Evolutionary conservation across 2,797 vertebrate species (phyloP), one percentile per base, ranked within the genome.

Genomic region (Linurgus olivaceus): DNA sequence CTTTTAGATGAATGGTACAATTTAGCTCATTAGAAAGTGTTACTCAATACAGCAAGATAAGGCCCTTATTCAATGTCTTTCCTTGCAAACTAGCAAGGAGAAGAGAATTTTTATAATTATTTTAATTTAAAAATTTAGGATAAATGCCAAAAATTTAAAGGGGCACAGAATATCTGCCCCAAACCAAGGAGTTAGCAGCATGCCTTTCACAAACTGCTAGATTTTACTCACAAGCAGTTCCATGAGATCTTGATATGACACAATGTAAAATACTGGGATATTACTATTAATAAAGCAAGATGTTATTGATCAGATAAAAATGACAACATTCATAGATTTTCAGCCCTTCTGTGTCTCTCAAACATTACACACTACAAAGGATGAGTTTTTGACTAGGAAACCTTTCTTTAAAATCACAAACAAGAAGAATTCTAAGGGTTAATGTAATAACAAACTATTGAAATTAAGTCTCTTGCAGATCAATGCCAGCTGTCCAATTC

Each of bases 391-490:
- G 67, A 74, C 51, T 58, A 77, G 47, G 26, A 87, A 83, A 83
- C 47, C 18, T 66, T 89, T 65, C 33, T 86, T n/a, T 86, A 65
- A 80, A 95, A 93, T 58, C 68, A 86, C n/a, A 86, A 89, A 77
- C n/a, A 76, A 84, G 79, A 95, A 87, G 55, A 93, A 87, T 61
- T 85, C 50, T 74, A 54, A 55, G 81, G 68, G 65, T 96, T 93
- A 97, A 88, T 44, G 61, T 55, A 92, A 86, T 83, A 93, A 79
- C 57, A 72, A 89, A 92, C 82, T 83, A 83, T 38, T 54, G 82
- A 95, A 93, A 94, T 93, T 12, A 83, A 80, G 72, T 77, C 62
- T 89, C 68, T 63, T 83, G 12, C 50, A 91, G 92, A 95, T 96
- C 95, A 91, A 78, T 96, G 81, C 72, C 88, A 88, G 78, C 81